phyloP scores from a whole-genome alignment of 2,888 invertebrate genomes.

The Leucania comma region DNA sequence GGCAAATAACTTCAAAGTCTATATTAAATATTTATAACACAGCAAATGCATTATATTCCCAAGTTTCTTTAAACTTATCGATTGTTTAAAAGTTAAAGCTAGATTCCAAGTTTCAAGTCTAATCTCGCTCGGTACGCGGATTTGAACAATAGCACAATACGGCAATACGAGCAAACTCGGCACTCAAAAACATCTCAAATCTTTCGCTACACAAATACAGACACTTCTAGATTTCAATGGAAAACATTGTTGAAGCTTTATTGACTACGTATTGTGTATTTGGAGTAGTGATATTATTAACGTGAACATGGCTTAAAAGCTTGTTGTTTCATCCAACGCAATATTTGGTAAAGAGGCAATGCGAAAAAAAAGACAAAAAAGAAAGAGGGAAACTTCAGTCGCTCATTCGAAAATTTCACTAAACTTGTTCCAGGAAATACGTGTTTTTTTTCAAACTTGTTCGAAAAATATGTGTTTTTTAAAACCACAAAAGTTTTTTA shows the following conservation, averaged over 20 bases:
- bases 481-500: no score
- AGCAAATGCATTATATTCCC: not conserved
- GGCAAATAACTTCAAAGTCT: no score
- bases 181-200: conserved; percentile 2
- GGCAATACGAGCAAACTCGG: not conserved
- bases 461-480: no score
- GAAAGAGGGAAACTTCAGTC: no score
- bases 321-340: no score
- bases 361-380: no score
- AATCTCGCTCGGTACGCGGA: not conserved
- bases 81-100: conserved; percentile 26
- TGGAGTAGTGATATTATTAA: not conserved
- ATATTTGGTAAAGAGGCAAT: no score
- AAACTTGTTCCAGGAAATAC: no score
- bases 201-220: not conserved
- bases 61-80: not conserved
- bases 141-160: conserved; percentile 25
- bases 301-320: no score
- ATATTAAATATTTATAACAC: not conserved
- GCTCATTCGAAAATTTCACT: no score
- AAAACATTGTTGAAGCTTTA: not conserved
- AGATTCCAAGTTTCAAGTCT: conserved; percentile 24
- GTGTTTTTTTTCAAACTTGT: no score
- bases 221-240: not conserved
- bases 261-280: not conserved